Evolutionary conservation across 35 echinoderm and acorn worm species (phyloP).

Genomic region (Hemicentrotus pulcherrimus): DNA sequence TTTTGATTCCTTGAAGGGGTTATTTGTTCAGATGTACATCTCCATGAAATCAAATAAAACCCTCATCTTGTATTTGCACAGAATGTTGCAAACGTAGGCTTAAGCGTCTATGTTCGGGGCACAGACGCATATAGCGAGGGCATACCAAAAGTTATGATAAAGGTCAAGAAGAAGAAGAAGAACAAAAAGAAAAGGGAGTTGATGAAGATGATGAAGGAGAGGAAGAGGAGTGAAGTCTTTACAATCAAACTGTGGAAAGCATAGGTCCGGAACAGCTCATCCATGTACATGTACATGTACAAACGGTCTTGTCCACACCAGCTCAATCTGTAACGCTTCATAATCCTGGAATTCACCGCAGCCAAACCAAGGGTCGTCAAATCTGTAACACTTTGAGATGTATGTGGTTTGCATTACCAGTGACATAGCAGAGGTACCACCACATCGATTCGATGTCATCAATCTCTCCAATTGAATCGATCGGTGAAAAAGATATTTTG

Average conservation of each 20-base stretch:
- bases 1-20: background rate
- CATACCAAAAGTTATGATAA: background rate
- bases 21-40: background rate
- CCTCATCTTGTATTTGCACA: background rate
- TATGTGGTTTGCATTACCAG: background rate
- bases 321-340: too few relatives aligned
- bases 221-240: background rate
- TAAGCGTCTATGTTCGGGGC: background rate
- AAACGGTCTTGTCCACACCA: too few relatives aligned
- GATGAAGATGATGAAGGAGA: background rate
- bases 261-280: background rate
- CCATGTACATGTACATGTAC: too few relatives aligned
- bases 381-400: background rate
- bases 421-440: background rate
- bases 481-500: background rate
- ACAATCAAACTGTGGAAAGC: background rate
- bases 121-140: background rate
- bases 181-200: background rate
- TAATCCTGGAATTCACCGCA: background rate
- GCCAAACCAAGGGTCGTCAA: background rate
- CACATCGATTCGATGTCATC: background rate
- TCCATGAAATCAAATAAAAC: background rate
- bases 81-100: background rate
- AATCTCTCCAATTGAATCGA: background rate
- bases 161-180: background rate